A percentile compares a stretch with the other conserved stretches of the same genome.
Conservation (phyloP, 2,888 invertebrate genomes). For the Drosophila parthenogenetica region DNA sequence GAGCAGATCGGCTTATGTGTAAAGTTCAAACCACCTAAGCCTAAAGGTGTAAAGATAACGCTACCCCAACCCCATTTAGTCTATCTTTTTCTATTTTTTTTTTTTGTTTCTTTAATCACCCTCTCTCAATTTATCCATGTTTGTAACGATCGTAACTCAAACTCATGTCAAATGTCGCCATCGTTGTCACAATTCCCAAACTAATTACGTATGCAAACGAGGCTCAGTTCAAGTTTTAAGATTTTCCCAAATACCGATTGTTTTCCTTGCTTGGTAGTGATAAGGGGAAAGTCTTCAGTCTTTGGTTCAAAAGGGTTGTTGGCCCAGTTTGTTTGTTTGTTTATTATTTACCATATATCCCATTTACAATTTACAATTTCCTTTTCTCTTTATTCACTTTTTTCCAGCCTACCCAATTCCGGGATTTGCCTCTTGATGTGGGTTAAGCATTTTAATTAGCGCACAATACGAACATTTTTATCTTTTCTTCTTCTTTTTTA, state of each 20-base stretch:
- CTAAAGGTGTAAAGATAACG: slow-evolving; percentile 58
- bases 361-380: slow-evolving; percentile 32
- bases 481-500: background rate
- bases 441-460: slow-evolving; percentile 81
- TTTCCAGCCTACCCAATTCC: slow-evolving; percentile 29
- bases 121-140: slow-evolving; percentile 28
- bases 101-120: slow-evolving; percentile 8
- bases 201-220: slow-evolving; percentile 80
- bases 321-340: slow-evolving; percentile 44
- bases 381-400: background rate
- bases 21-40: slow-evolving; percentile 72
- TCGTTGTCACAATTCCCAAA: slow-evolving; percentile 73
- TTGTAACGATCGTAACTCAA: slow-evolving; percentile 71
- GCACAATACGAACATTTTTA: slow-evolving; percentile 50
- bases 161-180: slow-evolving; percentile 78
- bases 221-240: slow-evolving; percentile 36
- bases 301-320: slow-evolving; percentile 41
- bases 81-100: background rate
- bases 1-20: slow-evolving; percentile 72
- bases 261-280: slow-evolving; percentile 2
- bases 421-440: slow-evolving; percentile 70
- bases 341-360: slow-evolving; percentile 51
- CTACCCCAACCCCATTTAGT: slow-evolving; percentile 23
- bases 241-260: slow-evolving; percentile 24
- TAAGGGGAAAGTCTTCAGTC: slow-evolving; percentile 16